Evolutionary conservation across 2,888 invertebrate genomes (phyloP), one percentile per base, ranked within the genome.

Genomic region (Drymonia ruficornis): DNA sequence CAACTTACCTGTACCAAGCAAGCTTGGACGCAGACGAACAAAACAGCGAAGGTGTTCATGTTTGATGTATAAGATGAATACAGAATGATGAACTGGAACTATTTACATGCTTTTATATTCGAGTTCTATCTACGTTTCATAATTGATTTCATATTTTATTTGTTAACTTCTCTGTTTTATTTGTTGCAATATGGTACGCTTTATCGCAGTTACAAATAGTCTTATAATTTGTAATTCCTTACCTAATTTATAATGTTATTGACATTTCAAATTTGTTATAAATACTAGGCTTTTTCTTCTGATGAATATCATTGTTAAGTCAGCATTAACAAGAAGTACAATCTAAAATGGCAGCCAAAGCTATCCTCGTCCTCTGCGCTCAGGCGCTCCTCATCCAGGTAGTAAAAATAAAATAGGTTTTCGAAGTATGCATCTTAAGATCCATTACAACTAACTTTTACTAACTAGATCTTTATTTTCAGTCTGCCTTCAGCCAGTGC

Each of bases 21-120:
- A 60, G 69, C 75, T 58, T 78, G 79, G 45, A 72, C 52, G 70
- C 72, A 77, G 46, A 79, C 57, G 8, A 72, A 38, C 8, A 74
- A 29, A 36, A 77, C 61, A 18, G 70, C 56, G 49, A 73, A 67
- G 40, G 65, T 55, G 53, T 70, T 75, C 81, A 81, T 81, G 56
- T 56, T 76, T n/a, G 15, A 44, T 50, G 23, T 43, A 18, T 43
- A 18, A 9, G 13, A 19, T 55, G 45, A 56, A 55, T 49, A 40
- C 6, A 51, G 36, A 59, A 16, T 40, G 40, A 15, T 40, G 16
- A 40, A 40, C 1, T 9, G 5, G 15, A 16, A 3, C 2, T 2
- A 15, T 16, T 40, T 16, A 40, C 9, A 40, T 9, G 40, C 11
- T 16, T 40, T 16, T 40, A 40, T 40, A 40, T 9, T 0, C 40